phyloP scores from a whole-genome alignment of 2,888 invertebrate genomes.

The Drosophila conformis region DNA sequence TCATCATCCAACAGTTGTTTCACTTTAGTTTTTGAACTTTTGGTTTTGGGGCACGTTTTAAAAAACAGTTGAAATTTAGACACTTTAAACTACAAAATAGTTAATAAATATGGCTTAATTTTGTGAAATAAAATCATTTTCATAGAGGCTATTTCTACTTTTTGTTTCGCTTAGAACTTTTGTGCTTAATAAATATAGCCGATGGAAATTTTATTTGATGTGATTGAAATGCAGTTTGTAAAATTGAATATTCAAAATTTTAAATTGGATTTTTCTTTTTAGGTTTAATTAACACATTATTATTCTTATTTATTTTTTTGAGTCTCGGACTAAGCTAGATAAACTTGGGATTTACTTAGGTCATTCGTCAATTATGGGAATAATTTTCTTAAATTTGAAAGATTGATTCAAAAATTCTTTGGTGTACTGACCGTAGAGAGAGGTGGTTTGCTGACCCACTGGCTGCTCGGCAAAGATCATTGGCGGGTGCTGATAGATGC shows the following conservation, averaged over 20 bases:
- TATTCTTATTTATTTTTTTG: too few relatives aligned
- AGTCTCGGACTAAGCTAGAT: too few relatives aligned
- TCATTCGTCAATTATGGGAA: background rate
- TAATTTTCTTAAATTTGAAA: background rate
- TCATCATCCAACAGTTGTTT: background rate
- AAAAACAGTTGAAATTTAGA: background rate
- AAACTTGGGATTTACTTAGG: background rate
- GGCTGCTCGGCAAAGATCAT: conserved; percentile 57
- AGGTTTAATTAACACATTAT: too few relatives aligned
- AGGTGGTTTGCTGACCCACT: conserved; percentile 23
- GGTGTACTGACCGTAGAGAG: conserved; percentile 54
- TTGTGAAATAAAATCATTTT: background rate
- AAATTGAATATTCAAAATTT: too few relatives aligned
- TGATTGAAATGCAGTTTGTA: background rate
- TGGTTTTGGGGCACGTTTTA: background rate
- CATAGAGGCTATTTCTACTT: background rate
- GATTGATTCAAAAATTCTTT: background rate
- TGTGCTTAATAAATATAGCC: too few relatives aligned
- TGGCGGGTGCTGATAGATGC: conserved; percentile 42
- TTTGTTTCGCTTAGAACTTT: background rate
- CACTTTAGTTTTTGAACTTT: conserved; percentile 3
- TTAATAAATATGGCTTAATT: too few relatives aligned
- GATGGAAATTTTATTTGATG: background rate
- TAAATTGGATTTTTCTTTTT: too few relatives aligned
- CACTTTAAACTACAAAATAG: too few relatives aligned